Percentiles rank a stretch among this genome's conserved stretches.
These are phyloP conservation scores for Schlechtendalia chinensis DNA, from an alignment of 1,140 invertebrate species.

Conservation along the genomic window DNA sequence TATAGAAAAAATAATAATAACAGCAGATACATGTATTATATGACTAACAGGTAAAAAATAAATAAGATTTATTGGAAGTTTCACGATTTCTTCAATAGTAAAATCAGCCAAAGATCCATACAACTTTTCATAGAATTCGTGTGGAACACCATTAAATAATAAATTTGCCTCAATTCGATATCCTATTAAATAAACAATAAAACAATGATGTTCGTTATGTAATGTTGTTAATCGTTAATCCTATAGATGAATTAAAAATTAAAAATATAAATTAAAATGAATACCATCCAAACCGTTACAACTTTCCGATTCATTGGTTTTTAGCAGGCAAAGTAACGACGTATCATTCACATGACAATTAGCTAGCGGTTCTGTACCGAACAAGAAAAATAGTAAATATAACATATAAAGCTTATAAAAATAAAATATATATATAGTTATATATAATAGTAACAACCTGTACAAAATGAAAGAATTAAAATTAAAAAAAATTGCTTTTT, in stretches of 20 bases:
- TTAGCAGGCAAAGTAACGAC: background rate
- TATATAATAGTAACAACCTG: too few species aligned
- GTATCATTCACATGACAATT: background rate
- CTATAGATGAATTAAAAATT: background rate
- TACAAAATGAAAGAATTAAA: background rate
- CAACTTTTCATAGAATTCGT: background rate
- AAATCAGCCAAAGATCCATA: background rate
- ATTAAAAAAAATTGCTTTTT: background rate
- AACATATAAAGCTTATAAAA: too few species aligned
- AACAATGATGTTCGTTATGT: background rate
- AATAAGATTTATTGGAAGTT: background rate
- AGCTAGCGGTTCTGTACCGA: background rate
- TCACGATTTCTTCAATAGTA: conserved; percentile 11
- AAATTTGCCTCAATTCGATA: conserved; percentile 4
- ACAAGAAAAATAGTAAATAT: background rate
- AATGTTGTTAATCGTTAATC: background rate
- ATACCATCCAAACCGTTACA: conserved; percentile 14
- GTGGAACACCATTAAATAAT: conserved; percentile 6
- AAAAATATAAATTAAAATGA: background rate
- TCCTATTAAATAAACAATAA: background rate
- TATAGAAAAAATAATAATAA: background rate
- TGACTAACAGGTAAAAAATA: conserved; percentile 34
- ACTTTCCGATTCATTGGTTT: background rate
- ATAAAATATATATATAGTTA: too few species aligned
- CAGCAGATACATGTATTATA: too few species aligned